phyloP scores from a whole-genome alignment of 2,113 vertebrate genomes.

The Ellobius talpinus region DNA sequence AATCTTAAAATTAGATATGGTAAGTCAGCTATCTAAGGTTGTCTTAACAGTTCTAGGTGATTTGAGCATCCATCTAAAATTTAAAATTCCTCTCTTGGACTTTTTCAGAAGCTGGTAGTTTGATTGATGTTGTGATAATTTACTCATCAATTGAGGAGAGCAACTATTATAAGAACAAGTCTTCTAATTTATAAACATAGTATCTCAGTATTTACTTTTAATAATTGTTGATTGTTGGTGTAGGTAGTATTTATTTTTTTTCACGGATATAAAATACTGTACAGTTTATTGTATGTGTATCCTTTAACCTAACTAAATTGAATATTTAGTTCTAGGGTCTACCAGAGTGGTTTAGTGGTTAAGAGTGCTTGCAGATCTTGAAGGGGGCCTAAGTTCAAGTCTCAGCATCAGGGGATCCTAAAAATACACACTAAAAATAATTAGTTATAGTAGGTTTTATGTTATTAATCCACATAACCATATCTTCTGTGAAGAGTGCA shows the following conservation, averaged over 20 bases:
- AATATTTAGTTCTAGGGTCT: background rate
- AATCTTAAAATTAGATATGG: constrained; percentile 10
- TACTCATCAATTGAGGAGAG: background rate
- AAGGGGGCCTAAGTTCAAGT: background rate
- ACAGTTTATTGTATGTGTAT: background rate
- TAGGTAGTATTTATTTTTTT: background rate
- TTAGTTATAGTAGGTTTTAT: background rate
- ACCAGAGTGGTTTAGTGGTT: background rate
- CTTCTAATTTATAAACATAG: background rate
- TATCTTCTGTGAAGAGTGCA: background rate
- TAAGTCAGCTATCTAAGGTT: background rate
- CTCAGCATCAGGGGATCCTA: background rate
- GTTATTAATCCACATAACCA: background rate
- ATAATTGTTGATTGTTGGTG: background rate
- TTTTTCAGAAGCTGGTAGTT: background rate
- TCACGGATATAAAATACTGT: background rate
- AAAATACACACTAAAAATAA: too few species aligned
- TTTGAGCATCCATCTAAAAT: background rate
- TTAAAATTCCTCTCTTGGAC: background rate
- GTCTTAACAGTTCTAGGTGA: background rate
- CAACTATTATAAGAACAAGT: background rate
- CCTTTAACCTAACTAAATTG: background rate
- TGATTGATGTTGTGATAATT: background rate
- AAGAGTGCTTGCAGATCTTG: background rate
- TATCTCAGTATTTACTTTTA: background rate